phyloP scores from a whole-genome alignment of 2,113 vertebrate genomes.

The Calyptomena viridis region DNA sequence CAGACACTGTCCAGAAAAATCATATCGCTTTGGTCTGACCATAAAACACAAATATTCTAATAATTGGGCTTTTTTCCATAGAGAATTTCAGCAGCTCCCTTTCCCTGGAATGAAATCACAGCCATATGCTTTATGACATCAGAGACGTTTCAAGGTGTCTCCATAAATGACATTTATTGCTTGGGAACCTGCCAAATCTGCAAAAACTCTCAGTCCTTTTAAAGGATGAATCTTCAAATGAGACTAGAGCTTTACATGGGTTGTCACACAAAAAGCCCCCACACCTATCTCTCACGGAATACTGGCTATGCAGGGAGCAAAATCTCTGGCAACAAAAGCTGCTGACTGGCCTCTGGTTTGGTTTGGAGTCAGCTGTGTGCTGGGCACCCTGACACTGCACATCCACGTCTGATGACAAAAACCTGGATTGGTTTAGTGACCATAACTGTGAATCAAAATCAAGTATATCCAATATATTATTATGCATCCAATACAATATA shows the following conservation, averaged over 20 bases:
- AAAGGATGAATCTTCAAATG: neutral
- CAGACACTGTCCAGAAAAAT: neutral
- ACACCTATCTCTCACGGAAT: neutral
- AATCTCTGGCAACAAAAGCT: neutral
- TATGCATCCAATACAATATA: too few species aligned
- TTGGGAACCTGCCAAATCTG: slow-evolving; percentile 19
- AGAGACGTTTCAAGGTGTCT: slow-evolving; percentile 37
- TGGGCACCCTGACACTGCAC: neutral
- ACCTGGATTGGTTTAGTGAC: neutral
- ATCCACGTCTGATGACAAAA: neutral
- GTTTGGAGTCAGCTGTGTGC: neutral
- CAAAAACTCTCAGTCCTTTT: neutral
- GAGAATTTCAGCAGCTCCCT: neutral
- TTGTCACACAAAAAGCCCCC: neutral
- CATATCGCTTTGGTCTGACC: neutral
- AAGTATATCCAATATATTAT: too few species aligned
- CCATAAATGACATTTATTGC: slow-evolving; percentile 42
- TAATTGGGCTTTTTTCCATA: neutral
- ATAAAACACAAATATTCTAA: slow-evolving; percentile 9
- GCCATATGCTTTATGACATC: slow-evolving; percentile 35
- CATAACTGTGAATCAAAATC: neutral
- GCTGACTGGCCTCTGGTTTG: neutral
- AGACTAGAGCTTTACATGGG: neutral
- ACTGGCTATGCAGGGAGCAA: neutral
- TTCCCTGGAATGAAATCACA: slow-evolving; percentile 24